Conservation (phyloP, 2,113 vertebrate genomes). For the Paracanthobrama guichenoti region DNA sequence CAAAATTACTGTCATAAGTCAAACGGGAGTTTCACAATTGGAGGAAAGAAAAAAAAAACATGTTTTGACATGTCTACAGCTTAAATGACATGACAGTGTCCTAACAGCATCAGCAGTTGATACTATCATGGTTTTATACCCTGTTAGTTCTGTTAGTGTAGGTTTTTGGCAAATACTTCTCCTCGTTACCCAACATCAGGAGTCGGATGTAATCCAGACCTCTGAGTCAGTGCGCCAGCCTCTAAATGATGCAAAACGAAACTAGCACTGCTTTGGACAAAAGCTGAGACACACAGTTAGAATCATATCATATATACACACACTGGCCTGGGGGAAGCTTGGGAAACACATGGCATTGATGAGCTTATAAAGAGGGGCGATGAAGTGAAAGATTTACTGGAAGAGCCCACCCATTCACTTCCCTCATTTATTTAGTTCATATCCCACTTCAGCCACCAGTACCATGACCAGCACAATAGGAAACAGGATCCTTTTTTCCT, state of each 20-base stretch:
- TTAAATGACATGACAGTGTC: neutral
- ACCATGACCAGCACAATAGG: neutral
- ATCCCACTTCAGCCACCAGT: slow-evolving; percentile 20
- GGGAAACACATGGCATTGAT: slow-evolving; percentile 41
- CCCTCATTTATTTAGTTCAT: neutral
- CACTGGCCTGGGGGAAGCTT: neutral
- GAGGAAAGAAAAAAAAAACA: neutral
- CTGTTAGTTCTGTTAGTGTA: neutral
- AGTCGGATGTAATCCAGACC: slow-evolving; percentile 36
- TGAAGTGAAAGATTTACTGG: slow-evolving; percentile 43
- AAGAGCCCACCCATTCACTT: slow-evolving; percentile 30
- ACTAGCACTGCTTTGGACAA: slow-evolving; percentile 11
- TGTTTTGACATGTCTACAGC: neutral
- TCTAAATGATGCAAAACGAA: slow-evolving; percentile 23
- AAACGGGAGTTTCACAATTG: neutral
- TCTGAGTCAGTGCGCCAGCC: slow-evolving; percentile 7
- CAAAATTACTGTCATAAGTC: neutral
- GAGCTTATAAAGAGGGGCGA: slow-evolving; percentile 30
- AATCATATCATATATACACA: neutral
- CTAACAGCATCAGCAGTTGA: too few relatives aligned
- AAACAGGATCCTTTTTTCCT: slow-evolving; percentile 30
- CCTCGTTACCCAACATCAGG: neutral
- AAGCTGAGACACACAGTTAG: neutral
- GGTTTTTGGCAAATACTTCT: neutral
- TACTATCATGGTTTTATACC: neutral